Evolutionary conservation across 2,797 vertebrate genomes (phyloP).

Genomic region (Cercopithecus hamlyni): DNA sequence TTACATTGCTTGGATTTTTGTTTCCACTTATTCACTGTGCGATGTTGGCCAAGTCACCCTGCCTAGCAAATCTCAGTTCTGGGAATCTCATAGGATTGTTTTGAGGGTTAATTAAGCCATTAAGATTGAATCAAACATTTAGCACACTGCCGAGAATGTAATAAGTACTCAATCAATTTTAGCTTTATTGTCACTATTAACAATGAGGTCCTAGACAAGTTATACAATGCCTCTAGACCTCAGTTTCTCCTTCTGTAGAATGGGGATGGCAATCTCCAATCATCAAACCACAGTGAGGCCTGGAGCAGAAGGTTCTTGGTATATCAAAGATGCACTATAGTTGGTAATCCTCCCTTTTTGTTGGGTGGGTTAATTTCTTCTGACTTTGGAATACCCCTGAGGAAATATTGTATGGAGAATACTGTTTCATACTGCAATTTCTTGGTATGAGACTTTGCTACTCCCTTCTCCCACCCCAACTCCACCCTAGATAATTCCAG

Average conservation of each 20-base stretch:
- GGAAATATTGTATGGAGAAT: background rate
- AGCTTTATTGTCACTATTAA: background rate
- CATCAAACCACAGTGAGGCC: background rate
- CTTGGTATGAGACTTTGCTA: background rate
- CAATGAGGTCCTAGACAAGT: background rate
- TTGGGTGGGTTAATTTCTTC: background rate
- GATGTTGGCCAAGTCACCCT: background rate
- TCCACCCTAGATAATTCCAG: constrained; percentile 56
- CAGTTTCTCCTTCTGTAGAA: constrained; percentile 11
- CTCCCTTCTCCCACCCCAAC: background rate
- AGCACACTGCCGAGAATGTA: background rate
- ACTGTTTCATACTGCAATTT: background rate
- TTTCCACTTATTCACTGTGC: background rate
- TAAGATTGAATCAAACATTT: background rate
- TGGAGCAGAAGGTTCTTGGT: background rate
- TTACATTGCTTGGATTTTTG: background rate
- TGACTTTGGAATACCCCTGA: background rate
- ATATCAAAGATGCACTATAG: background rate
- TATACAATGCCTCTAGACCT: background rate
- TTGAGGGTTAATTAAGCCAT: background rate
- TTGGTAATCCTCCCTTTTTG: background rate
- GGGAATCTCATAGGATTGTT: background rate
- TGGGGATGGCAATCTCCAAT: background rate
- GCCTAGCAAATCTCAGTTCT: background rate
- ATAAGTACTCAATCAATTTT: background rate